phyloP scores from a whole-genome alignment of 2,113 vertebrate genomes.

The Eleginops maclovinus region DNA sequence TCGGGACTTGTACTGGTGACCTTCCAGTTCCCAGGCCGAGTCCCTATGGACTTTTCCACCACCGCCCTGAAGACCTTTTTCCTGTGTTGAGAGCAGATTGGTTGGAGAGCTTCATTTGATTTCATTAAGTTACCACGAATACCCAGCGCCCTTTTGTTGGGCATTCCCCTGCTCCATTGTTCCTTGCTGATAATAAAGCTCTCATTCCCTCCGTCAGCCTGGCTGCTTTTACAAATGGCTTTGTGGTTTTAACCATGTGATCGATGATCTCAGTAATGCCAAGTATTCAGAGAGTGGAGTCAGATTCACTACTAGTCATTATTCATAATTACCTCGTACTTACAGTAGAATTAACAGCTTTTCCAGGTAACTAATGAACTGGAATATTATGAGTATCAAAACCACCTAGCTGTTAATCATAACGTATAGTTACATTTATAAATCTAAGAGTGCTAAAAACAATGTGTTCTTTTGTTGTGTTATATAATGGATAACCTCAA shows the following conservation, averaged over 20 bases:
- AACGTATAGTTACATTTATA: too few species aligned
- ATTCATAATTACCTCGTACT: slow-evolving; percentile 12
- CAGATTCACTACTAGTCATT: slow-evolving; percentile 14
- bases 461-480: neutral
- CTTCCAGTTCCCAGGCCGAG: too few species aligned
- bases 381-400: neutral
- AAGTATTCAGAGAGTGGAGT: slow-evolving; percentile 13
- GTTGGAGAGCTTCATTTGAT: neutral
- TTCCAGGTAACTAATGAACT: slow-evolving; percentile 20
- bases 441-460: neutral
- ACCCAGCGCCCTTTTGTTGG: neutral
- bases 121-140: neutral
- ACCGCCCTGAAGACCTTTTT: slow-evolving; percentile 1
- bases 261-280: slow-evolving; percentile 34
- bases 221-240: slow-evolving; percentile 23
- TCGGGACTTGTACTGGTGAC: too few species aligned
- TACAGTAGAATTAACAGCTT: neutral
- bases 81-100: neutral
- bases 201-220: neutral
- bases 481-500: neutral
- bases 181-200: neutral
- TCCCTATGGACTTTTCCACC: too few species aligned
- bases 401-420: neutral
- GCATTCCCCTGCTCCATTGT: neutral
- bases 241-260: slow-evolving; percentile 27